Evolutionary conservation across 2,888 invertebrate species (phyloP), one percentile per base, ranked within the genome.

Genomic region (Caradrina kadenii): DNA sequence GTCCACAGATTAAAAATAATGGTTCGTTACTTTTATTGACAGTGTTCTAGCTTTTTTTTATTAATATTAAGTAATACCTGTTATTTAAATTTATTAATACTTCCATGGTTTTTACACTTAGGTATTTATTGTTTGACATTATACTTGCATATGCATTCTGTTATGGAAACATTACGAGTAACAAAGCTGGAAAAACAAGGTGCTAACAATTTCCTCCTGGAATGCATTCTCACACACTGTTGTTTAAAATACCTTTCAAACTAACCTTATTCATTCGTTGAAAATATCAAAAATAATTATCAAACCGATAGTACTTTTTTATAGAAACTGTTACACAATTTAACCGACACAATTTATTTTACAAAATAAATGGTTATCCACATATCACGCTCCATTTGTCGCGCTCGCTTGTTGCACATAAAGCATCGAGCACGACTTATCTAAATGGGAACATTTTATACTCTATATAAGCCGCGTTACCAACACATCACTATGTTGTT

Each of bases 371-470:
- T 79, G 76, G 85, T 82, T 90, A 88, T 88, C 87, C 81, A 81
- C 82, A 83, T 82, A 85, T 80, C 88, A 87, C 87, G 89, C 88
- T 88, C 90, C 84, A 90, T 88, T 91, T 90, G 85, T 78, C 81
- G 67, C 80, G 70, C 76, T 79, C 82, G 78, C 83, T 83, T 84
- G 81, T 84, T 83, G 80, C 81, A 72, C 82, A 67, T 76, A 70
- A 84, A 84, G 83, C 75, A 78, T 76, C 63, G 77, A 82, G 71
- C 67, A 69, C 68, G 58, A 65, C 67, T 74, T 82, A 81, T 84
- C 81, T 77, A n/a, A n/a, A 66, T 82, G 63, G 71, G 55, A 79
- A 68, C 63, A 42, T 72, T 82, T 61, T 67, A 81, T 71, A 70
- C 65, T 67, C 63, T 73, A 73, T 82, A 64, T 73, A 65, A 55